Evolutionary conservation across 2,888 invertebrate species (phyloP).

Genomic region (Silvanus unidentatus): DNA sequence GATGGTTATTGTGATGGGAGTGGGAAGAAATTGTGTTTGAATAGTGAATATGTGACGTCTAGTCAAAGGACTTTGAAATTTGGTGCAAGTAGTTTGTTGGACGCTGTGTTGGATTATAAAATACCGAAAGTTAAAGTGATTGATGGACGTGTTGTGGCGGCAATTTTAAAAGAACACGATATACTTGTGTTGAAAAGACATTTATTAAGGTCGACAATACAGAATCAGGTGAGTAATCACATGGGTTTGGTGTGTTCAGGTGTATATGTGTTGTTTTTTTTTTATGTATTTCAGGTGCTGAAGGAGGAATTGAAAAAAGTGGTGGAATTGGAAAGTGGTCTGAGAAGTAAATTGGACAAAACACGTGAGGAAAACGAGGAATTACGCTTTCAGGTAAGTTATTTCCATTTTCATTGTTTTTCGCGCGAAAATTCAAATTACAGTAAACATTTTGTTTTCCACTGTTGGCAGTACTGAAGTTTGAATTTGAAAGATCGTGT

Average conservation of each 20-base stretch:
- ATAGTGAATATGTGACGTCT: constrained; percentile 23
- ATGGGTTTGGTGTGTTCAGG: too few species aligned
- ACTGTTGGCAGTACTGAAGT: too few species aligned
- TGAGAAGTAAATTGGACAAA: constrained; percentile 65
- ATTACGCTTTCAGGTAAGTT: constrained; percentile 69
- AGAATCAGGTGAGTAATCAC: constrained; percentile 75
- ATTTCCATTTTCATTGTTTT: too few species aligned
- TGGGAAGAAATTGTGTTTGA: constrained; percentile 17
- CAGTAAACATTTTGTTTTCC: too few species aligned
- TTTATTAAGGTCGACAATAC: constrained; percentile 72
- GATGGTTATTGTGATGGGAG: constrained; percentile 16
- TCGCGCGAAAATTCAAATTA: too few species aligned
- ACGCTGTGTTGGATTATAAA: constrained; percentile 60
- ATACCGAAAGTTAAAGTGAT: constrained; percentile 60
- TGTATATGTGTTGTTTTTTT: constrained; percentile 1
- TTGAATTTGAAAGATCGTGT: too few species aligned
- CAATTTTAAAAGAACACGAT: constrained; percentile 77
- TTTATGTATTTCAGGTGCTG: constrained; percentile 56
- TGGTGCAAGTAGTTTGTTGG: constrained; percentile 56
- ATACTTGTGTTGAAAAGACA: constrained; percentile 79
- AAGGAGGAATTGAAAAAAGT: constrained; percentile 66
- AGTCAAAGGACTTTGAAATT: constrained; percentile 38
- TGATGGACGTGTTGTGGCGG: constrained; percentile 71
- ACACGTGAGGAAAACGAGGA: constrained; percentile 75
- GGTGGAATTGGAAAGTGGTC: constrained; percentile 58